Base-by-base conservation (phyloP, 2,113 vertebrate species). In the Callipepla squamata region DNA sequence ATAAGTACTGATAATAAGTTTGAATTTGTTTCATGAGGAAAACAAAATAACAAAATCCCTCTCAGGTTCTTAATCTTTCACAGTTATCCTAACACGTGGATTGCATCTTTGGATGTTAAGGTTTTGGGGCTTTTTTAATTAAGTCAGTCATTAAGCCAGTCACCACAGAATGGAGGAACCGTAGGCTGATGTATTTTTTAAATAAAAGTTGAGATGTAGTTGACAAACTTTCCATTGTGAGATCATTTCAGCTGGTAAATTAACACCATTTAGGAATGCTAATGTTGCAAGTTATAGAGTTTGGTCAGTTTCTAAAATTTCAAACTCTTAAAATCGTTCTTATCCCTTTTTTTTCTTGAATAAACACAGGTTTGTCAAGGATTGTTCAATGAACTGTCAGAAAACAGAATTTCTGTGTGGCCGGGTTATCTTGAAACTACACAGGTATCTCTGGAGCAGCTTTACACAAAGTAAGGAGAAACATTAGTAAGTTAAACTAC, bases 401-500 rank as follows among this genome's bases (percentile, higher is more conserved):
- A 98, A 86, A 97, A 87, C 17, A 97, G 98, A 61, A 98, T 99
- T 97, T 98, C 98, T 57, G 97, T 98, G 2, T 99, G 99, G 99
- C 99, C 99, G 6, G 99, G 99, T 63, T 99, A 99, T 95, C 97
- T 98, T 79, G 98, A 99, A 94, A 98, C 98, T 5, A 15, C 91
- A 36, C 97, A 97, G 0, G 83, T 95, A 15, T 98, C 99, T 47
- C 26, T 98, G 97, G 98, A 99, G 90, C 98, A 98, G 74, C 98
- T 99, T 79, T 98, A 97, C 69, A 80, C 97, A 94, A 99, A 98
- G 99, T 99, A 98, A 98, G 97, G 76, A 92, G 75, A 94, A 89
- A 53, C n/a, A 76, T 23, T 36, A 86, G 58, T 90, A 78, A 68
- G 72, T 75, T 85, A 93, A 91, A 45, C 45, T n/a, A 1, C 86